Evolutionary conservation across 2,797 vertebrate species (phyloP), one percentile per base, ranked within the genome.

Genomic region (Cryptoprocta ferox): DNA sequence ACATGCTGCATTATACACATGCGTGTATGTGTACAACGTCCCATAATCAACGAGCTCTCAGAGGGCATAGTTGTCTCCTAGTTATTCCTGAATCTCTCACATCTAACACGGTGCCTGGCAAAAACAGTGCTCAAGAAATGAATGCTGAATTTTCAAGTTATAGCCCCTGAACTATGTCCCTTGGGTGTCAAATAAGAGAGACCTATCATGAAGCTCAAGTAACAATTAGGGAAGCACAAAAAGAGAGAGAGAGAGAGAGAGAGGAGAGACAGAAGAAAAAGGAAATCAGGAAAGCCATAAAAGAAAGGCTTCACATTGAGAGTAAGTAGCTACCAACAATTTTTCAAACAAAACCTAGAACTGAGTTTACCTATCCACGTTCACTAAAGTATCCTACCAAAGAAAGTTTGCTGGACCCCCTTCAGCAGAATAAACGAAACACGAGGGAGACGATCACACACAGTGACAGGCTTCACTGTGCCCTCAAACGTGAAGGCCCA

Each of bases 281-380:
- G 28, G n/a, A 78, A 15, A 92, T 45, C 1, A 82, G 53, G 26
- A 86, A 50, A 97, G 63, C 10, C 76, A 71, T 16, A 35, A 96
- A 70, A 65, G 30, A 66, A 76, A 82, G 37, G 1, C n/a, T 80
- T 79, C 71, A 37, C 35, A 18, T 0, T 73, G 35, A 76, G 2
- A 13, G 37, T 61, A 90, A 96, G 39, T 13, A 89, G n/a, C 35
- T 48, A 89, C 30, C 32, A 26, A 30, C 4, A 45, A 63, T 16
- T 61, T 91, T 85, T 73, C 84, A 89, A 83, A 87, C 42, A 82
- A 79, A 88, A 89, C 28, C 79, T 87, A 9, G 37, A 32, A 39
- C 42, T 35, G 14, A 89, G 89, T 66, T 50, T 21, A 35, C 32
- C 45, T 61, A 5, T 45, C 13, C 45, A 5, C n/a, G 28, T 79